Evolutionary conservation across 2,888 invertebrate genomes (phyloP), one percentile per base, ranked within the genome.

Genomic region (Zhengitettix transpicula): DNA sequence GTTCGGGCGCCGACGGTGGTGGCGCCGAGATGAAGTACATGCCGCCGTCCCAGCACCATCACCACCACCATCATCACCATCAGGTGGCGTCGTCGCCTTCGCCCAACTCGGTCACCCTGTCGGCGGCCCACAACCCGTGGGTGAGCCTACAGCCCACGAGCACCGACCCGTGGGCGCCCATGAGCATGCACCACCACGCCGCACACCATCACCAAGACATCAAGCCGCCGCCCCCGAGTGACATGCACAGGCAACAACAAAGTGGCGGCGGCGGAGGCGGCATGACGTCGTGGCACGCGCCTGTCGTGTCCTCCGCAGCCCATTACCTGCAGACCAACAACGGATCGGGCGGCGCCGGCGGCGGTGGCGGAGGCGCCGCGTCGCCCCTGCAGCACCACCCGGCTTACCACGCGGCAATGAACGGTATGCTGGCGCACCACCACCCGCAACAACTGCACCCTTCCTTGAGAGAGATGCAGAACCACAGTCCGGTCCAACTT

Each of bases 1-100:
- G 89, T 71, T 87, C 86, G 69, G 89, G 87, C 70, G 81, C 83
- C 66, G 89, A 89, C 78, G 88, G 88, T 69, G 87, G 87, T 70
- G 94, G 94, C 70, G 47, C 47, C 70, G 95, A 95, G 76, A 92
- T 95, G 92, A 95, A 95, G 78, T 95, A 95, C 76, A 83, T 89
- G 81, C 78, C 81, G 64, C 85, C 86, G 67, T 84, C 85, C 66
- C 87, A 87, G 74, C 92, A 91, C 74, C 89, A 88, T 40, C 47
- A 47, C 5, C 75, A 88, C 75, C 83, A 89, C 75, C 87, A 88
- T 72, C 84, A 89, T 71, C 86, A 84, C 67, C 81, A 81, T 69
- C 80, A 81, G 65, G 83, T 82, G 67, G 81, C 81, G 71, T 77
- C 83, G 75, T 78, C 83, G 63, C 80, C 82, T 64, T 83, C 84